Evolutionary conservation across 2,797 vertebrate genomes (phyloP), one percentile per base, ranked within the genome.

Genomic region (Cercopithecus diana): DNA sequence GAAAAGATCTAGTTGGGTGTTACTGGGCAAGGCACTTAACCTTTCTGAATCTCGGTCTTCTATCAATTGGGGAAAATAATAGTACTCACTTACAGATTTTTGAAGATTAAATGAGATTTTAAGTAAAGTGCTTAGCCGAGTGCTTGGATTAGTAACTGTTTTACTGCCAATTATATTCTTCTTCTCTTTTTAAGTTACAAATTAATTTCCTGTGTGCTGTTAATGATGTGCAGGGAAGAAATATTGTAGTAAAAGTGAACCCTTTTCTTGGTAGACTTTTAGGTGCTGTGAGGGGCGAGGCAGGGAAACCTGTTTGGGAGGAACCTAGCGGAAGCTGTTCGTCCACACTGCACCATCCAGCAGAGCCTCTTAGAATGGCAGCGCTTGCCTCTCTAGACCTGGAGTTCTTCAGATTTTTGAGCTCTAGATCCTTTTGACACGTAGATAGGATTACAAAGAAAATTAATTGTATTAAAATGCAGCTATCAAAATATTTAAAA

Each of bases 401-500:
- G 72, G 57, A 8, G 1, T 24, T 24, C 43, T 77, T 85, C 28
- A 2, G 64, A 0, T 58, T 77, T 41, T 79, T 17, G 72, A 80
- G 7, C 45, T 48, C 12, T 61, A 41, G 48, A 57, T 15, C 2
- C n/a, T 11, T 84, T 93, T 61, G 61, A 82, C 24, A 48, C 36
- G 55, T 26, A 61, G 12, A 33, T 55, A 70, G 45, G 11, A 87
- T 79, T 79, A 52, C 33, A 76, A 75, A 93, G 75, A 52, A 94
- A 88, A 81, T 83, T n/a, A 55, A 84, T 77, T 86, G 30, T 55
- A 50, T 82, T 87, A 57, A 73, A 72, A 72, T 61, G 28, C 22
- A 77, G 73, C 80, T 93, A 83, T 95, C 61, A 95, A 82, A 88
- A 67, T 95, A 79, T 88, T 95, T 83, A 50, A 12, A 94, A 88